phyloP scores from a whole-genome alignment of 2,888 invertebrate species.

The Slavum lentiscoides region DNA sequence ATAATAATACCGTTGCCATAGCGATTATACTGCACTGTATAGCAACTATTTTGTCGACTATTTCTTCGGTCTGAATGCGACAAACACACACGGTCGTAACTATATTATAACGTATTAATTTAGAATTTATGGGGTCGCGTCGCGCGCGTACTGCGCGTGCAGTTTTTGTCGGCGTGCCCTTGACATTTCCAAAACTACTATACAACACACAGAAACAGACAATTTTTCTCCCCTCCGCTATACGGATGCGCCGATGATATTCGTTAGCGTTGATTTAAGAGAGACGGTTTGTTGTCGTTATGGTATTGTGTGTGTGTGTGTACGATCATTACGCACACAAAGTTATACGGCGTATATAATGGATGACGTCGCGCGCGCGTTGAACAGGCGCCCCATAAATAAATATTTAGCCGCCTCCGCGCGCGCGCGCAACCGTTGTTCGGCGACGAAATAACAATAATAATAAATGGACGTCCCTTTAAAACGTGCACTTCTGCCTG shows the following conservation, averaged over 20 bases:
- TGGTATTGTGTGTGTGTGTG: too few species aligned
- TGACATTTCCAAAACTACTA: slow-evolving; percentile 24
- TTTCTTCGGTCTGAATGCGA: too few species aligned
- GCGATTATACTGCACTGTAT: too few species aligned
- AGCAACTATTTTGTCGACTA: too few species aligned
- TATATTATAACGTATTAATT: slow-evolving; percentile 8
- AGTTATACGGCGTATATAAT: too few species aligned
- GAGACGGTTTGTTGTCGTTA: not conserved
- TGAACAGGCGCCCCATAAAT: slow-evolving; percentile 46
- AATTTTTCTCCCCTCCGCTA: not conserved
- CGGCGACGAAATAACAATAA: slow-evolving; percentile 11
- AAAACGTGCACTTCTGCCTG: not conserved
- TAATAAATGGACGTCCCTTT: slow-evolving; percentile 20
- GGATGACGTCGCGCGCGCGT: not conserved
- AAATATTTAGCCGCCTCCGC: slow-evolving; percentile 39
- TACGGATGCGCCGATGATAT: not conserved
- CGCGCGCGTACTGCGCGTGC: not conserved
- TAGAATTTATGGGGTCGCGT: slow-evolving; percentile 28
- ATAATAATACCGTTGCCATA: too few species aligned
- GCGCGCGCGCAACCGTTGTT: not conserved
- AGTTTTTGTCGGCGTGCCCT: not conserved
- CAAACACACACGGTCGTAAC: too few species aligned
- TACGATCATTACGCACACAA: too few species aligned
- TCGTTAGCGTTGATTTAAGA: slow-evolving; percentile 42
- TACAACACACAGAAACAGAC: too few species aligned